Evolutionary conservation across 92 coral and sea anemone genomes (phyloP), one percentile per base, ranked within the genome.

Genomic region (Parazoanthus darwini): DNA sequence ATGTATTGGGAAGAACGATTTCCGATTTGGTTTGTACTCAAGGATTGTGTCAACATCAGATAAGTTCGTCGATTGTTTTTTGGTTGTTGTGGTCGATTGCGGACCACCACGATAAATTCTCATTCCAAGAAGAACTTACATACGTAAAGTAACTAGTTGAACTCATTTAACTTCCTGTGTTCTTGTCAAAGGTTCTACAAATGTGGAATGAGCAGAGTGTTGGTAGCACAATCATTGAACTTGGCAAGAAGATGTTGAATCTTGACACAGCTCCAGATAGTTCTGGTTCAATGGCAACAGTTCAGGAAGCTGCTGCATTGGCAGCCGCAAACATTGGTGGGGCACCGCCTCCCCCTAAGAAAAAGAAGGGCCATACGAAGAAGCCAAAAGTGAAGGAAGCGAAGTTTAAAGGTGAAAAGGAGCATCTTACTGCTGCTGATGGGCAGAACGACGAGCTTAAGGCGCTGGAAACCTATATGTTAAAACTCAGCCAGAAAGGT

Each of bases 191-290:
- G 99, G 93, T 91, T 6, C 86, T 96, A 11, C 94, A 92, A 42
- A 85, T 82, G 88, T 95, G 94, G 96, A 93, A 93, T 23, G 98
- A 96, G 73, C 91, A 89, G 42, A 92, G 90, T 46, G 87, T 96
- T 29, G 91, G 96, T 20, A 94, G 93, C 33, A 94, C 97, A 38
- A 92, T 97, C 77, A 90, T 91, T 50, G 99, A 97, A 83, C 92
- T 90, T 25, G 98, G 99, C 23, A 94, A 93, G 84, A 97, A 94
- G 89, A 93, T 95, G 93, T 80, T 97, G 38, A 86, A 91, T 91
- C 89, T 94, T 20, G 99, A 95, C 65, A 91, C 99, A 26, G 96
- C 99, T 3, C 95, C 98, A 11, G 99, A 96, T 66, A 92, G 95
- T 66, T 91, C 94, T 6, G 92, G 94, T 58, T 85, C 98, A 90